Percentiles rank a stretch among this genome's conserved stretches.
These are phyloP conservation scores for Calliphora vomitoria DNA, from an alignment of 2,888 invertebrate species.

Conservation along the genomic window DNA sequence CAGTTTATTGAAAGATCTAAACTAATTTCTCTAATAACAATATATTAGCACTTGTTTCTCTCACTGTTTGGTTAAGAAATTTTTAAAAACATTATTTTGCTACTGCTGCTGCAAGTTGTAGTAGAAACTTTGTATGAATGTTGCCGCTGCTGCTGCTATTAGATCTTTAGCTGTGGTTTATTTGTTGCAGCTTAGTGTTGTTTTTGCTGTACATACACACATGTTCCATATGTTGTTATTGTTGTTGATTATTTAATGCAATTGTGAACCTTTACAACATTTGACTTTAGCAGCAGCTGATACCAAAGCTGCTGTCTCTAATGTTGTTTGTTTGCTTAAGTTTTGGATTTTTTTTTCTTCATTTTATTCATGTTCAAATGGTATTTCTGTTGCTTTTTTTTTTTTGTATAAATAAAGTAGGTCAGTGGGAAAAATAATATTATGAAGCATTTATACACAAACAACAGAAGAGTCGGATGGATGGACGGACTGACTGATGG, in stretches of 20 bases:
- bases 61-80: not conserved
- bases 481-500: not conserved
- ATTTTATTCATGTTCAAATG: conserved; percentile 9
- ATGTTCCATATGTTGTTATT: conserved; percentile 27
- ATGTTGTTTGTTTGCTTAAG: conserved; percentile 47
- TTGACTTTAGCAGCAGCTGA: conserved; percentile 65
- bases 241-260: conserved; percentile 66
- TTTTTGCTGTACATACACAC: not conserved
- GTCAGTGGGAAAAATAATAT: conserved; percentile 73
- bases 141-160: not conserved
- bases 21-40: too few species aligned
- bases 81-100: conserved; percentile 9
- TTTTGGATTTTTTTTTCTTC: not conserved
- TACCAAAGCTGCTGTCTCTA: conserved; percentile 29
- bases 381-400: conserved; percentile 24
- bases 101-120: not conserved
- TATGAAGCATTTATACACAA: conserved; percentile 47
- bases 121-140: conserved; percentile 19
- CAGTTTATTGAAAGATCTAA: too few species aligned
- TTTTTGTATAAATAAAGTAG: conserved; percentile 49
- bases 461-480: conserved; percentile 8
- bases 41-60: not conserved
- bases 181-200: conserved; percentile 4
- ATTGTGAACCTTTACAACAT: conserved; percentile 70
- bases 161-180: conserved; percentile 29